A percentile compares a stretch with the other conserved stretches of the same genome.
Evolutionary conservation across 2,888 invertebrate species (phyloP).

Genomic region (Cryptosula pallasiana): DNA sequence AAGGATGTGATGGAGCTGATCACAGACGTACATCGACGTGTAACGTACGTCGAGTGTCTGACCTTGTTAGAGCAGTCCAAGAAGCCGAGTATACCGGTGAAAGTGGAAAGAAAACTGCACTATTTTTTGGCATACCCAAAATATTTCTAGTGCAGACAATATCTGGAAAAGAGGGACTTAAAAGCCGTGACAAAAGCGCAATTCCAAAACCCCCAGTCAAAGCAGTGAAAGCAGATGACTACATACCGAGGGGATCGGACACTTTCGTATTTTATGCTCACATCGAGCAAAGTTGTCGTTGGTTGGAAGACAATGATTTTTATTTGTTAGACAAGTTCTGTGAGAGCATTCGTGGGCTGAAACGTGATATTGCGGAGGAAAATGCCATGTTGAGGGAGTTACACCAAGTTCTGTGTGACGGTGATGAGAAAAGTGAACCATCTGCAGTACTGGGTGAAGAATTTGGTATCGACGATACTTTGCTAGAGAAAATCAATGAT

Average conservation of each 20-base stretch:
- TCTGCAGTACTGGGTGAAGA: too few relatives aligned
- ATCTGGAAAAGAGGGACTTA: background rate
- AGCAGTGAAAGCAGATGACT: background rate
- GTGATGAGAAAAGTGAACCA: too few relatives aligned
- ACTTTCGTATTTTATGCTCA: background rate
- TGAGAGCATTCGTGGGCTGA: background rate
- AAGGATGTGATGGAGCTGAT: background rate
- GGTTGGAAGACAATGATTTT: background rate
- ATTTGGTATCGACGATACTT: background rate
- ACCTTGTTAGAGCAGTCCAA: background rate
- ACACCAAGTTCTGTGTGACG: too few relatives aligned
- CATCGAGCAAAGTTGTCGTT: background rate
- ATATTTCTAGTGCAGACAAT: background rate
- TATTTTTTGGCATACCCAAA: background rate
- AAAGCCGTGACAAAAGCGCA: background rate
- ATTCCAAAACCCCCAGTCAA: too few relatives aligned
- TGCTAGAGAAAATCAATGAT: too few relatives aligned
- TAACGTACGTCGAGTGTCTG: background rate
- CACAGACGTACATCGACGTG: background rate
- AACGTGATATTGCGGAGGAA: background rate
- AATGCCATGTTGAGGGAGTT: background rate
- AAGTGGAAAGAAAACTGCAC: background rate
- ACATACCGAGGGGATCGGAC: background rate
- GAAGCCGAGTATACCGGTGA: too few relatives aligned
- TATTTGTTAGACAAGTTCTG: background rate